Evolutionary conservation across 2,888 invertebrate genomes (phyloP).

Genomic region (Tenthredo amoena): DNA sequence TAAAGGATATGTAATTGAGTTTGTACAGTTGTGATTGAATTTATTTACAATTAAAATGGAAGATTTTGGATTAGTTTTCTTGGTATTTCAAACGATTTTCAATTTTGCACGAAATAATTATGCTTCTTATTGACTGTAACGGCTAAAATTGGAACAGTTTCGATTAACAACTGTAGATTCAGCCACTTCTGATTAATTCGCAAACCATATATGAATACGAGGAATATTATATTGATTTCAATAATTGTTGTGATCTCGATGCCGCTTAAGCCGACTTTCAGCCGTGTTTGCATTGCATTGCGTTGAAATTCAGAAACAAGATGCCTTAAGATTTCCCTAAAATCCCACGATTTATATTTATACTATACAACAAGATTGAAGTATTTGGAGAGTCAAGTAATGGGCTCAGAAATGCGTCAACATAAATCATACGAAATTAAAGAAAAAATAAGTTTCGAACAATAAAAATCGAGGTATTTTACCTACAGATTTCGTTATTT

Average conservation of each 20-base stretch:
- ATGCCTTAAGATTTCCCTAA: not conserved
- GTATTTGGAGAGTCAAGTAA: not conserved
- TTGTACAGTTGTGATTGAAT: not conserved
- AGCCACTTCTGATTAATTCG: not conserved
- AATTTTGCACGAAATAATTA: not conserved
- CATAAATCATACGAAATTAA: not conserved
- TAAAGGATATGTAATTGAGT: not conserved
- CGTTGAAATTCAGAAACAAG: not conserved
- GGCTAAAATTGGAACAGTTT: not conserved
- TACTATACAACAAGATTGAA: not conserved
- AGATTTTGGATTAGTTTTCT: slow-evolving; percentile 6
- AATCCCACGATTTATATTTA: not conserved
- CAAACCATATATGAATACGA: not conserved
- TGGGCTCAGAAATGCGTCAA: not conserved
- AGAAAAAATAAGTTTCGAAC: not conserved
- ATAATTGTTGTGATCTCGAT: not conserved
- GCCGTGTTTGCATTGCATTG: not conserved
- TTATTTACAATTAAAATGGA: slow-evolving; percentile 2
- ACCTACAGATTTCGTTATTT: not conserved
- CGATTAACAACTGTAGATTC: not conserved
- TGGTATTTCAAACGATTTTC: not conserved
- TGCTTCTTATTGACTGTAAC: not conserved
- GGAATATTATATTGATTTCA: not conserved
- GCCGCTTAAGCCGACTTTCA: not conserved
- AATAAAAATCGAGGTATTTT: not conserved